phyloP scores from a whole-genome alignment of 2,888 invertebrate species.

The Incurvaria masculella region DNA sequence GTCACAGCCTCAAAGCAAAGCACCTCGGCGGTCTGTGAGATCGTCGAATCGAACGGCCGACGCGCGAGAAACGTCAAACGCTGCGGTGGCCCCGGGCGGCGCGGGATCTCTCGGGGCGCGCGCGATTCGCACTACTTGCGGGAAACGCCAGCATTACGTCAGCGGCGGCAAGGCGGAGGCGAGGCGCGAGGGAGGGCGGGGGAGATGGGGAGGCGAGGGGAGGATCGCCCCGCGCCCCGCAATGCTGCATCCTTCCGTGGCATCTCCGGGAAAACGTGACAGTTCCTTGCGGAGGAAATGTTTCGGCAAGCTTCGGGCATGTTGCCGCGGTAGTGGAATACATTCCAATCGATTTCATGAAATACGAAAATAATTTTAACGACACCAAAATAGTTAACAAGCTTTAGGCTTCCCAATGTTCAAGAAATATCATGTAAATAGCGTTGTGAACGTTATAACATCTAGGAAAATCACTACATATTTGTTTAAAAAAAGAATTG shows the following conservation, averaged over 20 bases:
- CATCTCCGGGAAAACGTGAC: conserved; percentile 42
- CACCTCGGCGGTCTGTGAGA: background rate
- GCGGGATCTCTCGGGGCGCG: conserved; percentile 37
- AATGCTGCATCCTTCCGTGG: conserved; percentile 48
- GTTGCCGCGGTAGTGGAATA: too few species aligned
- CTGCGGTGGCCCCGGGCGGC: conserved; percentile 37
- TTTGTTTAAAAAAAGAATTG: too few species aligned
- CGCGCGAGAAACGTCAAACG: conserved; percentile 39
- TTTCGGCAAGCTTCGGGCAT: too few species aligned
- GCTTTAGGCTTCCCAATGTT: too few species aligned
- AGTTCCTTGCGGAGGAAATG: conserved; percentile 21
- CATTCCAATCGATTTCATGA: too few species aligned
- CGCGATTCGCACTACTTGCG: conserved; percentile 48
- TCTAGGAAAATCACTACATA: too few species aligned
- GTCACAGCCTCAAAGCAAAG: conserved; percentile 11
- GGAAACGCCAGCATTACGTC: conserved; percentile 52
- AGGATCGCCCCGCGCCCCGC: conserved; percentile 22
- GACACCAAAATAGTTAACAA: too few species aligned
- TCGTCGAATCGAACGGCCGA: too few species aligned
- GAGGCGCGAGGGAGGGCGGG: conserved; percentile 24
- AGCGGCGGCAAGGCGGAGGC: too few species aligned
- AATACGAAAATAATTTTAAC: too few species aligned
- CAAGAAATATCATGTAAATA: too few species aligned
- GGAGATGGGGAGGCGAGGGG: conserved; percentile 18
- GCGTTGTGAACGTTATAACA: too few species aligned